These are phyloP conservation scores for Harpalus rubripes DNA, from an alignment of 2,888 invertebrate genomes.

Conservation along the genomic window DNA sequence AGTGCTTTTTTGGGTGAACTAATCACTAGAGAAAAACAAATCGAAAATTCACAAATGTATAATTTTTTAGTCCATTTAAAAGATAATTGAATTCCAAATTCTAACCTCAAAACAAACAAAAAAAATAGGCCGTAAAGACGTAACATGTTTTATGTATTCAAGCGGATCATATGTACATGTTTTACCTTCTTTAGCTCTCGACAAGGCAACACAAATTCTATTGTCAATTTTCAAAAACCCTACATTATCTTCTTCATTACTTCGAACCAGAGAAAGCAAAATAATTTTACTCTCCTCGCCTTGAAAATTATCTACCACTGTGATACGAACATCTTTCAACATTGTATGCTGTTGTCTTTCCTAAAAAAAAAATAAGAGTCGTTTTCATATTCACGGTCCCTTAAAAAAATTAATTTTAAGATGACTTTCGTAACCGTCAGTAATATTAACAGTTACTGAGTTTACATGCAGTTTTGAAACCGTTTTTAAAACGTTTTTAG, in stretches of 20 bases:
- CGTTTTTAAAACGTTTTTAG: too few relatives aligned
- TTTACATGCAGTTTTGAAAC: too few relatives aligned
- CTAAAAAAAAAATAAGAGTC: neutral
- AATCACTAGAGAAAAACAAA: too few relatives aligned
- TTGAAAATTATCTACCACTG: slow-evolving; percentile 78
- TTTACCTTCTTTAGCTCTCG: slow-evolving; percentile 77
- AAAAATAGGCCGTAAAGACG: too few relatives aligned
- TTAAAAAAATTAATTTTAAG: neutral
- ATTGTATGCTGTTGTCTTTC: neutral
- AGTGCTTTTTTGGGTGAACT: too few relatives aligned
- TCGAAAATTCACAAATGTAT: too few relatives aligned
- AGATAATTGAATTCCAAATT: too few relatives aligned
- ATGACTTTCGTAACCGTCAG: neutral
- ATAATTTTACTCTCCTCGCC: slow-evolving; percentile 79
- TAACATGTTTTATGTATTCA: too few relatives aligned
- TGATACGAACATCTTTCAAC: slow-evolving; percentile 70
- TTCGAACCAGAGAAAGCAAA: slow-evolving; percentile 78
- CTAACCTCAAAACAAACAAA: too few relatives aligned
- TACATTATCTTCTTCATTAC: slow-evolving; percentile 75
- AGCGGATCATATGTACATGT: neutral
- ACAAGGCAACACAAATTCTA: slow-evolving; percentile 77
- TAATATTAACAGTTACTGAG: too few relatives aligned
- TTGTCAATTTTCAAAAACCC: slow-evolving; percentile 77
- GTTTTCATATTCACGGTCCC: neutral
- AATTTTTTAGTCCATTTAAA: too few relatives aligned